Conservation (phyloP, 2,113 vertebrate species). For the Lepidothrix coronata region DNA sequence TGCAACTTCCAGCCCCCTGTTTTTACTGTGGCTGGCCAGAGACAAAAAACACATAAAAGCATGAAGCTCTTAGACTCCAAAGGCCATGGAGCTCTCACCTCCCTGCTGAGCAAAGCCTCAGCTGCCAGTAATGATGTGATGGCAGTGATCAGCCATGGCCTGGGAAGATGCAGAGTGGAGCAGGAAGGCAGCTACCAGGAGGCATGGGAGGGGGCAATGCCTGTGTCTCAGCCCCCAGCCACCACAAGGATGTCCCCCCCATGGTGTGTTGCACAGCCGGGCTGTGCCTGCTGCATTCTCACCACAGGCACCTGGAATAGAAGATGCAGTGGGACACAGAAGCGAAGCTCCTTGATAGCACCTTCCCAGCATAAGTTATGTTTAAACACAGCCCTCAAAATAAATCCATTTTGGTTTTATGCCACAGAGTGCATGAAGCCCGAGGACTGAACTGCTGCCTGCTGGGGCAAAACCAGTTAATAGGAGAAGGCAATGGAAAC, state of each 20-base stretch:
- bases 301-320: background rate
- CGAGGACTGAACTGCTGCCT: background rate
- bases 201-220: fast-evolving
- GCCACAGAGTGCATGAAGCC: background rate
- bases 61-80: background rate
- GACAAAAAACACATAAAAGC: background rate
- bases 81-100: background rate
- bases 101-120: background rate
- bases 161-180: background rate
- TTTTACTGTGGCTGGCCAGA: background rate
- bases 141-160: background rate
- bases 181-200: background rate
- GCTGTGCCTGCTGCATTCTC: background rate
- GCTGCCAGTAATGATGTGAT: background rate
- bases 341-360: background rate
- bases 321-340: background rate
- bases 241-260: fast-evolving
- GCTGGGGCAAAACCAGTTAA: background rate
- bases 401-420: background rate
- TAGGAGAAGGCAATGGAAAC: background rate
- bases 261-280: fast-evolving
- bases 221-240: background rate
- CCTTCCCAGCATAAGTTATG: background rate
- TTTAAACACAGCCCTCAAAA: background rate
- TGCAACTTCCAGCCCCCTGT: background rate